A percentile compares a stretch with the other conserved stretches of the same genome.
Conservation (phyloP, 2,797 vertebrate genomes). For the Anabas testudineus region DNA sequence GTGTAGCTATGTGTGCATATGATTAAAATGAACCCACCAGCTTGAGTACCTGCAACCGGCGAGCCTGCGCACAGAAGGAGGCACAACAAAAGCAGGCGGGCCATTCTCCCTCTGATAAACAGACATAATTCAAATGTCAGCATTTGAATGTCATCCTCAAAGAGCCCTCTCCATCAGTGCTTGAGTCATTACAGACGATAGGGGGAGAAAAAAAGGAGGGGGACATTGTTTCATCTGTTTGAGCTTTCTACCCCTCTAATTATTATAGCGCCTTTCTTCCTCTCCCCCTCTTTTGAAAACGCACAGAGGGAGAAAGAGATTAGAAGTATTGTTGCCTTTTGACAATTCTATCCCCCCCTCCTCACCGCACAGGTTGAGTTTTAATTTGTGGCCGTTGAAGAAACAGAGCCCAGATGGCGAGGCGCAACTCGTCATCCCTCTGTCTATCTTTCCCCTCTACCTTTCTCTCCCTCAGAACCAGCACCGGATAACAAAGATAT, state of each 20-base stretch:
- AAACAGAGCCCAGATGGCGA: constrained; percentile 95
- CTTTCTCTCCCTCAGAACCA: constrained; percentile 81
- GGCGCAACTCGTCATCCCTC: constrained; percentile 65
- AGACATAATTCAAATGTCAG: constrained; percentile 99
- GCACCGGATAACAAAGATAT: constrained; percentile 97
- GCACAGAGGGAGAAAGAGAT: constrained; percentile 96
- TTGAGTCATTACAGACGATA: constrained; percentile 94
- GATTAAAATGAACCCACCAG: constrained; percentile 66
- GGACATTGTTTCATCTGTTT: constrained; percentile 92
- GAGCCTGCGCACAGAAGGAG: constrained; percentile 59
- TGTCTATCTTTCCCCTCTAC: constrained; percentile 59
- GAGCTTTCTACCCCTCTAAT: constrained; percentile 98
- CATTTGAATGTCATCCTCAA: constrained; percentile 99
- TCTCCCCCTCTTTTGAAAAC: constrained; percentile 90
- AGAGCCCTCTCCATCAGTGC: constrained; percentile 96
- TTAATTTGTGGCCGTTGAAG: constrained; percentile 95
- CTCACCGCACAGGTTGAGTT: constrained; percentile 95
- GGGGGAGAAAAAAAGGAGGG: constrained; percentile 87
- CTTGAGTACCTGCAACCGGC: constrained; percentile 73
- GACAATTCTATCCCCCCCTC: constrained; percentile 85
- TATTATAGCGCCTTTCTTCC: constrained; percentile 97
- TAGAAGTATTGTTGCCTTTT: constrained; percentile 99
- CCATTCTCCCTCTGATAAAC: constrained; percentile 85
- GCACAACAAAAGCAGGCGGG: constrained; percentile 82
- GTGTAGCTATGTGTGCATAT: constrained; percentile 32